Conservation (phyloP, 2,888 invertebrate genomes). For the Epistrophella euchroma region DNA sequence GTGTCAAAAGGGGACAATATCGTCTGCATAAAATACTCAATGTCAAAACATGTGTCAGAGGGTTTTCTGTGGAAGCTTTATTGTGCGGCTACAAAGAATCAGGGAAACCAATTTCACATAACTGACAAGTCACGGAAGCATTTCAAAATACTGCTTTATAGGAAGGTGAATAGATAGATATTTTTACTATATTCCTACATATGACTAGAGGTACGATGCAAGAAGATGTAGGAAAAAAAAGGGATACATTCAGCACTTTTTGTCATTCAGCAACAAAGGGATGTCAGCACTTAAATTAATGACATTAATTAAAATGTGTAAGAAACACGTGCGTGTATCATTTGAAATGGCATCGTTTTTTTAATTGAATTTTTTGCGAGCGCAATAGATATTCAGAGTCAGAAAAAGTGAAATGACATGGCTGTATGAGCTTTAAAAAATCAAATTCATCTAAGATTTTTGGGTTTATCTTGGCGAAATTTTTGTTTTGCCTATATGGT, state of each 20-base stretch:
- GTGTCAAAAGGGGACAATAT: slow-evolving; percentile 65
- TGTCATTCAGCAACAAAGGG: slow-evolving; percentile 15
- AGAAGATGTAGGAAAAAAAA: not conserved
- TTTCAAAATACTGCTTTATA: slow-evolving; percentile 27
- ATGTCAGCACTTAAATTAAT: slow-evolving; percentile 36
- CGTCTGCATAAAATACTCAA: slow-evolving; percentile 69
- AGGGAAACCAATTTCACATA: slow-evolving; percentile 70
- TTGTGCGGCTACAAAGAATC: slow-evolving; percentile 50
- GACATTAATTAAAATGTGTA: slow-evolving; percentile 33
- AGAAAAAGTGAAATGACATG: no score
- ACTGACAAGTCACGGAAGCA: slow-evolving; percentile 74
- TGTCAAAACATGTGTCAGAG: slow-evolving; percentile 62
- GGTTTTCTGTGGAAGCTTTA: slow-evolving; percentile 27
- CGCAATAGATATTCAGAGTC: not conserved
- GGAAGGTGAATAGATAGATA: slow-evolving; percentile 3
- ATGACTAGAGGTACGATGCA: not conserved
- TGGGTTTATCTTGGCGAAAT: no score
- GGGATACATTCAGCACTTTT: slow-evolving; percentile 11
- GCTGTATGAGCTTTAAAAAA: no score
- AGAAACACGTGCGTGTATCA: not conserved
- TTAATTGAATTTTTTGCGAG: not conserved
- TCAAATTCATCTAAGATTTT: no score
- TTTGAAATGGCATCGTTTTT: not conserved
- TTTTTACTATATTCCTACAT: not conserved
- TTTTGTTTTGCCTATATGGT: no score